Base-by-base conservation (phyloP, 2,888 invertebrate genomes). In the Stenodema calcarata region DNA sequence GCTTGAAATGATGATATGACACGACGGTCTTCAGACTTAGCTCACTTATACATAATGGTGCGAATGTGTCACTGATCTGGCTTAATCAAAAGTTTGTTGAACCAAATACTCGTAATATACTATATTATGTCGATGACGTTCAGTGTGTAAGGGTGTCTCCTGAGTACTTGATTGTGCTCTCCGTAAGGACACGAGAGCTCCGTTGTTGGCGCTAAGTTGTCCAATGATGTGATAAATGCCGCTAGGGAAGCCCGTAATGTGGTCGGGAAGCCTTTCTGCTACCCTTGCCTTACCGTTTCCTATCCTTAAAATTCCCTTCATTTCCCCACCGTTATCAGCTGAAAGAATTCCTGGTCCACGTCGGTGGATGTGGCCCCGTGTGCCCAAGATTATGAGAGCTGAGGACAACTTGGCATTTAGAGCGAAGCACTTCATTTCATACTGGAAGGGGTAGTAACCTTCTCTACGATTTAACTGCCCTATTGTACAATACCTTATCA, bases 21-120 rank as follows among this genome's bases (percentile, higher is more conserved):
- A 69, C 82, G 69, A 82, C 70, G 82, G 69, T 82, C 82, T 82
- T 82, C 82, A 35, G 35, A 7, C 35, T 42, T 42, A 82, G 82
- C 62, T 41, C 82, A 62, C 42, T 54, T 30, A 80, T 80, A 14
- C 50, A 30, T 54, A 80, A 80, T 82, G 82, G 82, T 82, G 82
- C 1, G 41, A 62, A 16, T 27, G 82, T 82, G 82, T 82, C 82
- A 12, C 82, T 82, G 82, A 82, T 79, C 50, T 1, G 14, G 54
- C 18, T 54, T n/a, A n/a, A n/a, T n/a, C n/a, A n/a, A n/a, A n/a
- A n/a, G n/a, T n/a, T n/a, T n/a, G n/a, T n/a, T n/a, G n/a, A n/a
- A n/a, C n/a, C n/a, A n/a, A n/a, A n/a, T n/a, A n/a, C n/a, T n/a
- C n/a, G n/a, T n/a, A n/a, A n/a, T n/a, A n/a, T n/a, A n/a, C n/a